Evolutionary conservation across 2,113 vertebrate genomes (phyloP), one percentile per base, ranked within the genome.

Genomic region (Zosterops borbonicus): DNA sequence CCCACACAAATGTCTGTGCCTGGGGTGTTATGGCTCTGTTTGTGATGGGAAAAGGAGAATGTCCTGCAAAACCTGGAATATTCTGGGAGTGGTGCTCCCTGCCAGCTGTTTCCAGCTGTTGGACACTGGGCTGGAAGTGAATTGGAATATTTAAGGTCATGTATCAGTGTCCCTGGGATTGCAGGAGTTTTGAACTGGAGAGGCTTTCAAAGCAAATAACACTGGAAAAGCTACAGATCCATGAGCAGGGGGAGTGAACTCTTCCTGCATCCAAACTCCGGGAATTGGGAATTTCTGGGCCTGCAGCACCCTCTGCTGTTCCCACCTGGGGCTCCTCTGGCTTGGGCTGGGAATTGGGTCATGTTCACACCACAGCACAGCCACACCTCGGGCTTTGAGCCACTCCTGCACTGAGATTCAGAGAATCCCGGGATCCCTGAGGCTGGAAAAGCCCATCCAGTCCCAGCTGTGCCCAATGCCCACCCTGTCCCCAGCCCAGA

Each of bases 261-360:
- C 4, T 12, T n/a, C 9, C 0, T 12, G 12, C 9, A 5, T 28
- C 5, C 22, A 3, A 0, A 1, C 8, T 5, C 20, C 1, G 2
- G 53, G 2, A 9, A 21, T 2, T 21, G 24, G 87, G 56, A 12
- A 12, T 37, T 23, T 7, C 12, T 16, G 62, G 42, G 8, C 71
- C 46, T 70, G 71, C 11, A 95, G 95, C 92, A 63, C 90, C 92
- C 95, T 92, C 90, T 97, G 94, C 90, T 65, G 95, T 74, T 42
- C 37, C 7, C 8, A 6, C 0, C 21, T 0, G 4, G 17, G 46
- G 11, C 50, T 5, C 33, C 31, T 23, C 9, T 37, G 68, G 9
- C 14, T 47, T 27, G 23, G 41, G 1, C 14, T 12, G 22, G 39
- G 25, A 79, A 16, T 3, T 8, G 46, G 31, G 22, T 14, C 64